phyloP scores from a whole-genome alignment of 2,113 vertebrate genomes.

The Galeopterus variegatus region DNA sequence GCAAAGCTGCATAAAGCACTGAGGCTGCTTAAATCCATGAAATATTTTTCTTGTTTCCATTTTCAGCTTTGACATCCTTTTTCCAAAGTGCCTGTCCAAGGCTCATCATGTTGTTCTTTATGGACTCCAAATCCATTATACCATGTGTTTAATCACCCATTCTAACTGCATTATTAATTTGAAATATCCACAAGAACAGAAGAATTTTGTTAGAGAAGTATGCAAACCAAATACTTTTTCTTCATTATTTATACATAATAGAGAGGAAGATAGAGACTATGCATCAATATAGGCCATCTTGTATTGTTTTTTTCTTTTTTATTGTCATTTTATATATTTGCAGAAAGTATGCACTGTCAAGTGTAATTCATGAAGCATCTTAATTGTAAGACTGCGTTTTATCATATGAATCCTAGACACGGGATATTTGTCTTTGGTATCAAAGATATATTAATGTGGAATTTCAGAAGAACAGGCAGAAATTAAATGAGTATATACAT shows the following conservation, averaged over 20 bases:
- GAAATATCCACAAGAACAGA: conserved; percentile 53
- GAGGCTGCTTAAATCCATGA: conserved; percentile 53
- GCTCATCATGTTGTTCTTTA: conserved; percentile 67
- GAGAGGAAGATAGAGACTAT: conserved; percentile 20
- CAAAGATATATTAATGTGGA: background rate
- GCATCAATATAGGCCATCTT: background rate
- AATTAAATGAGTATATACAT: conserved; percentile 14
- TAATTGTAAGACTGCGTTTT: conserved; percentile 54
- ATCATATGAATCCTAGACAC: background rate
- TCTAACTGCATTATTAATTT: conserved; percentile 66
- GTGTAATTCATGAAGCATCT: conserved; percentile 29
- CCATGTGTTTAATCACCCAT: conserved; percentile 45
- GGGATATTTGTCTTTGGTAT: conserved; percentile 1
- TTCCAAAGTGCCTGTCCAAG: conserved; percentile 75
- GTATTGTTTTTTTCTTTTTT: conserved; percentile 43
- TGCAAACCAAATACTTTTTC: conserved; percentile 49
- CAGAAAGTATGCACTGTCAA: background rate
- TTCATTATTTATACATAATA: background rate
- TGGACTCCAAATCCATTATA: conserved; percentile 25
- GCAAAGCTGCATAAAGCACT: conserved; percentile 64
- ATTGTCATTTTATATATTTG: background rate
- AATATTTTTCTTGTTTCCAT: conserved; percentile 70
- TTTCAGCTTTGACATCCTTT: conserved; percentile 69
- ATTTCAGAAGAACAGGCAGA: conserved; percentile 12
- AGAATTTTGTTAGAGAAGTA: conserved; percentile 29